Evolutionary conservation across 1,140 invertebrate genomes (phyloP).

Genomic region (Dinothrombium tinctorium): DNA sequence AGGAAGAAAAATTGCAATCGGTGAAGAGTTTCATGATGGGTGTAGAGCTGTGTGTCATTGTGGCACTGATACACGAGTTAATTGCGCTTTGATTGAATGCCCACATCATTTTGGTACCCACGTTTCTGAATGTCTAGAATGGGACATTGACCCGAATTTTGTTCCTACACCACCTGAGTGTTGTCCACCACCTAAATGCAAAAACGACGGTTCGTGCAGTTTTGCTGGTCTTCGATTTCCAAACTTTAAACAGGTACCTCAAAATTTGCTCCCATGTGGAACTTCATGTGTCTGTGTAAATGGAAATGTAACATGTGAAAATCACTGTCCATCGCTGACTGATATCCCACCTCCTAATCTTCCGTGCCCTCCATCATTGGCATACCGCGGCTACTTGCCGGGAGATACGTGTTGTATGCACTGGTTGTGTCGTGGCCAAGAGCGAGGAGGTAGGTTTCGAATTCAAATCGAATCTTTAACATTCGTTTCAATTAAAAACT

Average conservation of each 20-base stretch:
- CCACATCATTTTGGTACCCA: constrained; percentile 13
- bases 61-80: constrained; percentile 29
- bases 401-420: constrained; percentile 39
- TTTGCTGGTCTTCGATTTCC: constrained; percentile 22
- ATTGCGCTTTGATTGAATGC: constrained; percentile 34
- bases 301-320: constrained; percentile 55
- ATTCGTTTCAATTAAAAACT: not conserved
- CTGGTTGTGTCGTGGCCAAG: constrained; percentile 18
- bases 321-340: constrained; percentile 43
- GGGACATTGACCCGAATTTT: constrained; percentile 47
- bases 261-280: constrained; percentile 41
- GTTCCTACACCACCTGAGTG: constrained; percentile 46
- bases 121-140: constrained; percentile 54
- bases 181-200: constrained; percentile 36
- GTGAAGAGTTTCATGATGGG: constrained; percentile 41
- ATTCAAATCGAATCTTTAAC: not conserved
- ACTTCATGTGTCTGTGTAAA: constrained; percentile 60
- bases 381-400: constrained; percentile 29
- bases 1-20: constrained; percentile 30
- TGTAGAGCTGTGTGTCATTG: constrained; percentile 48
- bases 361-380: constrained; percentile 31
- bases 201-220: constrained; percentile 19
- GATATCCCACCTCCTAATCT: constrained; percentile 42
- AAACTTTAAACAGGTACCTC: constrained; percentile 41
- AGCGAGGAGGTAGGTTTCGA: constrained; percentile 1